Percentiles rank a stretch among this genome's conserved stretches.
These are phyloP conservation scores for Steinernema carpocapsae DNA, from an alignment of 2,888 invertebrate species.

Conservation along the genomic window DNA sequence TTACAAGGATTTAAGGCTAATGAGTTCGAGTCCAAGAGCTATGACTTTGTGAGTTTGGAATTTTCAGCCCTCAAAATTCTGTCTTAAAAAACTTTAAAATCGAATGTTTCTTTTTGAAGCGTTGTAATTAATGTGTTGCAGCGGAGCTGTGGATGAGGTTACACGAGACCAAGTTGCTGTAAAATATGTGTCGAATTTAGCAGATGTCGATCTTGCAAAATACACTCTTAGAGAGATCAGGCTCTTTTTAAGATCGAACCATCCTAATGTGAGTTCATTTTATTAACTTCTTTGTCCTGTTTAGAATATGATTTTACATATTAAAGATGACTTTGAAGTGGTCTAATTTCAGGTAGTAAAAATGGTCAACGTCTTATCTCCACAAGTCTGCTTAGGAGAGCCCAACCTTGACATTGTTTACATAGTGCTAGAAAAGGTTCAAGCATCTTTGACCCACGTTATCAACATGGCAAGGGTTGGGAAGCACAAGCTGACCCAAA, in stretches of 20 bases:
- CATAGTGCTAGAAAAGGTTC: slow-evolving; percentile 20
- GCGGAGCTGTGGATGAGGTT: not conserved
- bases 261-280: slow-evolving; percentile 33
- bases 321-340: not conserved
- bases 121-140: not conserved
- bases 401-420: not conserved
- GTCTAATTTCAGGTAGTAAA: not conserved
- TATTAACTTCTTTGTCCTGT: not conserved
- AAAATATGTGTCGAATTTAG: not conserved
- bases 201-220: not conserved
- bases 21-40: not conserved
- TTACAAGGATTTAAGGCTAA: not conserved
- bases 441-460: not conserved
- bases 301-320: too few relatives aligned
- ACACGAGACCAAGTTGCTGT: not conserved
- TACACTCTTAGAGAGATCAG: not conserved
- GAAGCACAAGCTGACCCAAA: slow-evolving; percentile 3
- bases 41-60: not conserved
- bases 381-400: not conserved
- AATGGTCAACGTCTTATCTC: slow-evolving; percentile 1
- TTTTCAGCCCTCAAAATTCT: not conserved
- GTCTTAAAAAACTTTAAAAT: not conserved
- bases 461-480: slow-evolving; percentile 16
- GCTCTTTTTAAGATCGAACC: not conserved
- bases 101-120: not conserved